These are phyloP conservation scores for Lytechinus pictus DNA, from an alignment of 35 echinoderm and acorn worm genomes.

Conservation along the genomic window DNA sequence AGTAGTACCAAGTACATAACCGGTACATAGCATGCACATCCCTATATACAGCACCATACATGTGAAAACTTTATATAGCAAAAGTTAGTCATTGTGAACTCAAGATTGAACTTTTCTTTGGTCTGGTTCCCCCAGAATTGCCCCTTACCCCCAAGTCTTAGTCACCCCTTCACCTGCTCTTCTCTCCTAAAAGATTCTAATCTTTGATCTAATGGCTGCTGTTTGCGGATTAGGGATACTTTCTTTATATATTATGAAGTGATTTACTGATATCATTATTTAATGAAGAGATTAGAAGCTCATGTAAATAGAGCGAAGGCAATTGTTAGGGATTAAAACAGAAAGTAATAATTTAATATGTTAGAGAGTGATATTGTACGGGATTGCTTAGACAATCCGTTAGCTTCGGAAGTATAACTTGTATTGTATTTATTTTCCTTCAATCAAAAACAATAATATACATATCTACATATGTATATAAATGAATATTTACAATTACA, in stretches of 20 bases:
- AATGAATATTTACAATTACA: too few species aligned
- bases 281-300: neutral
- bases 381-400: too few species aligned
- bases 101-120: neutral
- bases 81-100: neutral
- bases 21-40: too few species aligned
- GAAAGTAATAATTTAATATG: too few species aligned
- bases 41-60: too few species aligned
- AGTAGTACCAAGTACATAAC: too few species aligned
- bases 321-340: neutral
- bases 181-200: neutral
- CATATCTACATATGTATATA: too few species aligned
- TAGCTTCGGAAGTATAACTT: too few species aligned
- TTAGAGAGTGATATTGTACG: too few species aligned
- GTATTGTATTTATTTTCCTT: too few species aligned
- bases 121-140: neutral
- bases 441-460: too few species aligned
- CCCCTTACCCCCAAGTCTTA: neutral
- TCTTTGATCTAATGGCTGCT: slow-evolving; percentile 11
- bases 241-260: neutral
- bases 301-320: neutral
- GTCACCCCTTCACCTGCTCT: neutral
- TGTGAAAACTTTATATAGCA: neutral
- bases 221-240: neutral
- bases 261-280: neutral